Conservation (phyloP, 2,888 invertebrate genomes). For the Apodemia zela region DNA sequence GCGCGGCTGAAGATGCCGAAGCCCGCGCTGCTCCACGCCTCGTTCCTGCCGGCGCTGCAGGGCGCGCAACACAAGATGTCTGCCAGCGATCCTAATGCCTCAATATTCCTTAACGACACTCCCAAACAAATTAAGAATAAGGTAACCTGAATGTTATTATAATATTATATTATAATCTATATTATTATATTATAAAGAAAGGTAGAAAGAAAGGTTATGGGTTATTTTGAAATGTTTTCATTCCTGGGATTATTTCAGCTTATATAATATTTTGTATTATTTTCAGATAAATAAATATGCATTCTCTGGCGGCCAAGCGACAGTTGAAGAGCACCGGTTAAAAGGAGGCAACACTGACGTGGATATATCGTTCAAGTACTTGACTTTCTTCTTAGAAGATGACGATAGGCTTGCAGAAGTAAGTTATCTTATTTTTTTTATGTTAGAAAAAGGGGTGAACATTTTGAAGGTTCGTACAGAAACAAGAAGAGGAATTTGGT, state of each 20-base stretch:
- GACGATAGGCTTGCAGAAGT: slow-evolving; percentile 91
- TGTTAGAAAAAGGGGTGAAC: too few relatives aligned
- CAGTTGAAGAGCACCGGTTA: slow-evolving; percentile 94
- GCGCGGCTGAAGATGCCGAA: slow-evolving; percentile 93
- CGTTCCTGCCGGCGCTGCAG: slow-evolving; percentile 96
- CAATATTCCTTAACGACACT: slow-evolving; percentile 97
- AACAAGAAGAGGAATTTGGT: too few relatives aligned
- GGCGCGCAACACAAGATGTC: slow-evolving; percentile 99
- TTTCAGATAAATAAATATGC: slow-evolving; percentile 95
- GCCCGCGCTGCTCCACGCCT: slow-evolving; percentile 92
- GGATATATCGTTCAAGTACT: slow-evolving; percentile 97
- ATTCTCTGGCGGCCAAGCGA: slow-evolving; percentile 97
- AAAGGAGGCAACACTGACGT: slow-evolving; percentile 97
- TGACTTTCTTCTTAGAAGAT: slow-evolving; percentile 96
- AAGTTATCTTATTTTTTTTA: slow-evolving; percentile 21
- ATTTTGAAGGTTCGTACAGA: too few relatives aligned
- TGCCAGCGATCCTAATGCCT: slow-evolving; percentile 95
- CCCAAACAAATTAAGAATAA: slow-evolving; percentile 97
- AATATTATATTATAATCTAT: too few relatives aligned
- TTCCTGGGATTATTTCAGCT: too few relatives aligned
- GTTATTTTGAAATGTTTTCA: too few relatives aligned
- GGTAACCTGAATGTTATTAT: slow-evolving; percentile 63
- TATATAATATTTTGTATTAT: slow-evolving; percentile 18
- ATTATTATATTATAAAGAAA: too few relatives aligned
- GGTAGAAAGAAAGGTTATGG: too few relatives aligned